These are phyloP conservation scores for Stigmatopora argus DNA, from an alignment of 2,113 vertebrate genomes.

Conservation along the genomic window DNA sequence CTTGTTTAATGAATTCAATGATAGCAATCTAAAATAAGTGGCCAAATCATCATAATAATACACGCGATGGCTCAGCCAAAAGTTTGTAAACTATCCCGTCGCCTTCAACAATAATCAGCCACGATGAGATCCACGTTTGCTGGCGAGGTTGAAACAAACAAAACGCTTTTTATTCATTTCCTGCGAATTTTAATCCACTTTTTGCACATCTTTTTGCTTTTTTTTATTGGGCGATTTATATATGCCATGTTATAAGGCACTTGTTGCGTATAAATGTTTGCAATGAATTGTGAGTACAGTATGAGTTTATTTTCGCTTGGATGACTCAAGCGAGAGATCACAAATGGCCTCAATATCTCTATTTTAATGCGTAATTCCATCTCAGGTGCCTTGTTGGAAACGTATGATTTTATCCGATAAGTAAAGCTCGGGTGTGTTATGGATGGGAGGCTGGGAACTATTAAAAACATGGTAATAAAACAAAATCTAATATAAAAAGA, in stretches of 20 bases:
- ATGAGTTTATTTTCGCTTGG: background rate
- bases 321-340: background rate
- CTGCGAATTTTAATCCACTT: no score
- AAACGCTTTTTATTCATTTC: background rate
- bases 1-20: background rate
- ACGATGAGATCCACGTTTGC: background rate
- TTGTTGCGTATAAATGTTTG: background rate
- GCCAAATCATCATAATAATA: no score
- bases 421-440: background rate
- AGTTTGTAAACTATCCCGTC: background rate
- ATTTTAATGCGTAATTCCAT: slow-evolving; percentile 27
- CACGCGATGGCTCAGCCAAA: no score
- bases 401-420: background rate
- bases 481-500: background rate
- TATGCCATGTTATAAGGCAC: background rate
- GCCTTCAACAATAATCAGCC: background rate
- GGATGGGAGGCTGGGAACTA: background rate
- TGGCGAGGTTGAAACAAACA: background rate
- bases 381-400: slow-evolving; percentile 27
- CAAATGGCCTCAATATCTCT: slow-evolving; percentile 25
- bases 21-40: background rate
- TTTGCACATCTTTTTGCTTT: background rate
- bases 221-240: background rate
- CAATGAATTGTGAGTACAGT: background rate
- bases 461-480: background rate